These are phyloP conservation scores for Drosophila nigricruria DNA, from an alignment of 2,888 invertebrate species.

Conservation along the genomic window DNA sequence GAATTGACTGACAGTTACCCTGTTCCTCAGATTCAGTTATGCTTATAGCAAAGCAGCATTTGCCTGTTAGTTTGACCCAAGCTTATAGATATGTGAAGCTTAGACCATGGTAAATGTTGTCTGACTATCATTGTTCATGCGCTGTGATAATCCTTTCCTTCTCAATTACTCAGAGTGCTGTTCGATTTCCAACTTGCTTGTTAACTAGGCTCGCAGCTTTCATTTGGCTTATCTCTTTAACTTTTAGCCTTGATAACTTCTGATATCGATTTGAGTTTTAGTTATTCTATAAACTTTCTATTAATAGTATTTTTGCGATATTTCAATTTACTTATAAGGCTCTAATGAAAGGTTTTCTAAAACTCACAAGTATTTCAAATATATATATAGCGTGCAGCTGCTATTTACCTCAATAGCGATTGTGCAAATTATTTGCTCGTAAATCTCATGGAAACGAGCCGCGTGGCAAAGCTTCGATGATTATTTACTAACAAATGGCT, in stretches of 20 bases:
- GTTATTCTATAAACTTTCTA: too few species aligned
- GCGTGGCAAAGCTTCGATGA: slow-evolving; percentile 31
- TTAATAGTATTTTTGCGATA: too few species aligned
- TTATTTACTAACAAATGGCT: slow-evolving; percentile 50
- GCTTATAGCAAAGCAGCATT: background rate
- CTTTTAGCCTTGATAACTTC: too few species aligned
- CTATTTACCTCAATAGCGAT: slow-evolving; percentile 9
- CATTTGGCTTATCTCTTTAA: too few species aligned
- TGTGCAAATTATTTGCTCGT: slow-evolving; percentile 28
- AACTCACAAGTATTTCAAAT: background rate
- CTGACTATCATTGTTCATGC: background rate
- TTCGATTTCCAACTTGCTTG: background rate
- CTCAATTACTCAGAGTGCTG: background rate
- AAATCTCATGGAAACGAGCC: slow-evolving; percentile 10
- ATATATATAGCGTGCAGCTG: background rate
- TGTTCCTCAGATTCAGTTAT: background rate
- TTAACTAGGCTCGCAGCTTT: too few species aligned
- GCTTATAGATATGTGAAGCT: background rate
- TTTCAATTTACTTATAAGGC: background rate
- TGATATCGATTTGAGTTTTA: too few species aligned
- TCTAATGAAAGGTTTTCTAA: background rate
- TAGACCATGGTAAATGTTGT: background rate
- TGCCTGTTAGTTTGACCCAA: too few species aligned
- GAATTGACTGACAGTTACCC: background rate
- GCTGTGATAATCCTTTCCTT: background rate